Base-by-base conservation (phyloP, 2,113 vertebrate species). In the Thryonomys swinderianus region DNA sequence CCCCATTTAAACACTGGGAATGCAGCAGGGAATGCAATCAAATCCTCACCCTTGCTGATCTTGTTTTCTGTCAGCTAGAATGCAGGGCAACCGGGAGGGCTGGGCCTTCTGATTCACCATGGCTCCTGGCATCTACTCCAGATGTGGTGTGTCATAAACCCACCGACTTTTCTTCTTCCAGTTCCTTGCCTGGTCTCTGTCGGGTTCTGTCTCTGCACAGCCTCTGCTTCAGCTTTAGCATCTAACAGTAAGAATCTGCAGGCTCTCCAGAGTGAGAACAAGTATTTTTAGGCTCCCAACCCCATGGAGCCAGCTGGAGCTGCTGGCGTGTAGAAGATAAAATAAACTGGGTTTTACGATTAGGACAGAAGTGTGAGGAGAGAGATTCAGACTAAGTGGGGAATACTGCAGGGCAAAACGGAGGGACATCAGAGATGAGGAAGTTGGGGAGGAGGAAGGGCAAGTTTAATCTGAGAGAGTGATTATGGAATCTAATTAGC, bases 401-500 rank as follows among this genome's bases (percentile, higher is more conserved):
- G 71, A 55, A 57, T 48, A 78, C 40, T 80, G 53, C 66, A 88
- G 48, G 59, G 90, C 71, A 88, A 48, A 62, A 9, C 18, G 1
- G 37, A 93, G 90, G 82, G 82, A 61, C 0, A 2, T 73, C 76
- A 51, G 76, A 78, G 76, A 32, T 84, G 71, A 23, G 6, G 74
- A 80, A 62, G 45, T 53, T 51, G 37, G 62, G 20, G 12, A 79
- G 55, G 62, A 51, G 27, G 92, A 62, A 94, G 83, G 85, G 84
- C 81, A 88, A 57, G 87, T 95, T 93, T 96, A 97, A 97, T 97
- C 90, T 6, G 85, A 93, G 90, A 97, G 92, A 96, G 96, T 95
- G 95, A 97, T 97, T 96, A 96, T 88, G 66, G 48, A 96, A 97
- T 97, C 93, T 93, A 92, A 95, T 97, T 96, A 97, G 97, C 85